phyloP scores from a whole-genome alignment of 2,888 invertebrate species.

The Polymixis flavicincta region DNA sequence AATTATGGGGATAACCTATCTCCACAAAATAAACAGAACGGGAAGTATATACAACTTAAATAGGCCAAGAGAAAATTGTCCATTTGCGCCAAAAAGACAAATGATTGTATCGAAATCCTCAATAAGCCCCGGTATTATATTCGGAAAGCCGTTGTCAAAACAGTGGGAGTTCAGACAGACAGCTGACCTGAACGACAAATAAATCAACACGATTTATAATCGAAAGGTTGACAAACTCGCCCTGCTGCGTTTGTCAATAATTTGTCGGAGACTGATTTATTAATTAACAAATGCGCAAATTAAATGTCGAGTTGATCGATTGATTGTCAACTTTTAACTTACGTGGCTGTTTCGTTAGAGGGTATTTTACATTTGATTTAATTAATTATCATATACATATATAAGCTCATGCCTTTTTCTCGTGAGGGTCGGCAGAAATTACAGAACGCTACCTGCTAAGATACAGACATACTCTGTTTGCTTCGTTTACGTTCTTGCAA shows the following conservation, averaged over 20 bases:
- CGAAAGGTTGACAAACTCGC: slow-evolving; percentile 26
- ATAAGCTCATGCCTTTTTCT: too few species aligned
- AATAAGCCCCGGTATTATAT: not conserved
- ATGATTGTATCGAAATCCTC: not conserved
- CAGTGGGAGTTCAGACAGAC: slow-evolving; percentile 2
- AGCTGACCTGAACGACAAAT: slow-evolving; percentile 32
- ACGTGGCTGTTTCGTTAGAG: not conserved
- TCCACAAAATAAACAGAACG: not conserved
- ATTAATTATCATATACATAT: too few species aligned
- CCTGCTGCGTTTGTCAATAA: slow-evolving; percentile 42
- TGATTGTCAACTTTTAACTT: not conserved
- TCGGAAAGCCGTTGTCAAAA: slow-evolving; percentile 22
- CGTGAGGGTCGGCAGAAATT: too few species aligned
- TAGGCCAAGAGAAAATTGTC: not conserved
- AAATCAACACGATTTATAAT: slow-evolving; percentile 55
- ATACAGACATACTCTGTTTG: too few species aligned
- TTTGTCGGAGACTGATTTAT: slow-evolving; percentile 30
- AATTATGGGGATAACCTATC: not conserved
- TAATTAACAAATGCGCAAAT: slow-evolving; percentile 8
- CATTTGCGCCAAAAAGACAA: not conserved
- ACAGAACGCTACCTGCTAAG: too few species aligned
- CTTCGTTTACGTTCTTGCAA: too few species aligned
- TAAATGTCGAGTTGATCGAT: not conserved
- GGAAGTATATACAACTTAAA: not conserved
- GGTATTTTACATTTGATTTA: not conserved